Evolutionary conservation across 2,113 vertebrate species (phyloP).

Genomic region (Mohoua ochrocephala): DNA sequence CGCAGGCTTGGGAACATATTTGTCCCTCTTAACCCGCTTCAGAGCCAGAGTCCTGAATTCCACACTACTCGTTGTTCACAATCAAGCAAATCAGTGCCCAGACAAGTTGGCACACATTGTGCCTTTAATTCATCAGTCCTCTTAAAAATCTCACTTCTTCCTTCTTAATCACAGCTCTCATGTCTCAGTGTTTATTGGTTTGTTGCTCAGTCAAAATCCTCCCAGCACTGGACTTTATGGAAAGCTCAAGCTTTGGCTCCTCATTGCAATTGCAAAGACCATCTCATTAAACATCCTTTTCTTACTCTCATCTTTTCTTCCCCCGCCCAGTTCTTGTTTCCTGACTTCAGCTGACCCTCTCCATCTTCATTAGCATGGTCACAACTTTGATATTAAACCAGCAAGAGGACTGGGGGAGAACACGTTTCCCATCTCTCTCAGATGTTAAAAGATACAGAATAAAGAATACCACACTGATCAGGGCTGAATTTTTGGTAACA

Average conservation of each 20-base stretch:
- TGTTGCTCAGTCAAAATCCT: not conserved
- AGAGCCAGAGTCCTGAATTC: not conserved
- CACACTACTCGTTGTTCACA: not conserved
- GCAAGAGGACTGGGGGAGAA: rapidly evolving
- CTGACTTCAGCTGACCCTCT: not conserved
- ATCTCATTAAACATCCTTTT: not conserved
- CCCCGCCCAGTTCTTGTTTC: not conserved
- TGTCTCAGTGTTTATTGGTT: not conserved
- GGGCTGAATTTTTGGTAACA: not conserved
- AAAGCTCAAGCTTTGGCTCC: not conserved
- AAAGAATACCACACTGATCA: not conserved
- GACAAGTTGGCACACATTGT: not conserved
- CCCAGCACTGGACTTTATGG: rapidly evolving
- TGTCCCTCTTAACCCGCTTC: rapidly evolving
- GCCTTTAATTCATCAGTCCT: not conserved
- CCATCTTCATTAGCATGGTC: not conserved
- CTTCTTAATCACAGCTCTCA: not conserved
- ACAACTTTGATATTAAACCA: not conserved
- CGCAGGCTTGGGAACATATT: not conserved
- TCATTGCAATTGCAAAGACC: not conserved
- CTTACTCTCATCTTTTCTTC: not conserved
- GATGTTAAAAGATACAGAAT: not conserved
- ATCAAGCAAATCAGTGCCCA: not conserved
- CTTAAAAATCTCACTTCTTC: not conserved
- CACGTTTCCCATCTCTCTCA: not conserved